These are phyloP conservation scores for Phaetusa simplex DNA, from an alignment of 2,113 vertebrate species.

Conservation along the genomic window DNA sequence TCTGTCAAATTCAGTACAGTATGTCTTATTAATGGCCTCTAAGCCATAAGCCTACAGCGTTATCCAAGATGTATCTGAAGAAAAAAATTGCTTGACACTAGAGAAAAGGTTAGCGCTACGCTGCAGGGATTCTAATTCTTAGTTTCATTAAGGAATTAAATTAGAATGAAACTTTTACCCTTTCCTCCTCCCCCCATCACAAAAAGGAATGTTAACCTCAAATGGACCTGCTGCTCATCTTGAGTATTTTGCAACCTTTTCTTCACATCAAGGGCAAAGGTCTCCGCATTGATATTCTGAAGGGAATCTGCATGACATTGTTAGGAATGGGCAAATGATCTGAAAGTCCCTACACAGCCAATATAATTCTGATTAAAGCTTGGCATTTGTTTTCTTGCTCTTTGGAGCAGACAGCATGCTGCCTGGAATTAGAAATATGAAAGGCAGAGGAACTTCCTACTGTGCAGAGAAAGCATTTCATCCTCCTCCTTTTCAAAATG, in stretches of 20 bases:
- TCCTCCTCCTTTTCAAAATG: conserved; percentile 16
- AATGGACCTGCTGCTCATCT: neutral
- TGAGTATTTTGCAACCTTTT: conserved; percentile 9
- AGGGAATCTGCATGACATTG: conserved; percentile 29
- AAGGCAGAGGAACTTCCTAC: conserved; percentile 47
- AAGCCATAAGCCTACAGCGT: neutral
- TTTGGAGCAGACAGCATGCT: conserved; percentile 49
- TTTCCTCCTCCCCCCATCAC: neutral
- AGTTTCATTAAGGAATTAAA: conserved; percentile 72
- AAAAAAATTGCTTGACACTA: conserved; percentile 23
- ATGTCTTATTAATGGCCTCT: conserved; percentile 1
- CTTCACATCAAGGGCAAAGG: conserved; percentile 47
- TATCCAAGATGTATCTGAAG: conserved; percentile 10
- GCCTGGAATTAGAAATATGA: conserved; percentile 71
- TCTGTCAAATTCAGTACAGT: neutral
- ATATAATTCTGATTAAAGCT: conserved; percentile 61
- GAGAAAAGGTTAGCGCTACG: conserved; percentile 33
- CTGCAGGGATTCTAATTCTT: conserved; percentile 55
- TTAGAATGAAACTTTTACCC: conserved; percentile 48
- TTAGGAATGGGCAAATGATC: conserved; percentile 42
- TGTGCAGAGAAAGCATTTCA: conserved; percentile 15
- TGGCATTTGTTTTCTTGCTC: conserved; percentile 67
- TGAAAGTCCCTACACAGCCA: conserved; percentile 31
- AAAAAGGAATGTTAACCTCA: conserved; percentile 25
- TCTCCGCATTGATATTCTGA: conserved; percentile 30